These are phyloP conservation scores for Poecile atricapillus DNA, from an alignment of 2,113 vertebrate species.

Conservation along the genomic window DNA sequence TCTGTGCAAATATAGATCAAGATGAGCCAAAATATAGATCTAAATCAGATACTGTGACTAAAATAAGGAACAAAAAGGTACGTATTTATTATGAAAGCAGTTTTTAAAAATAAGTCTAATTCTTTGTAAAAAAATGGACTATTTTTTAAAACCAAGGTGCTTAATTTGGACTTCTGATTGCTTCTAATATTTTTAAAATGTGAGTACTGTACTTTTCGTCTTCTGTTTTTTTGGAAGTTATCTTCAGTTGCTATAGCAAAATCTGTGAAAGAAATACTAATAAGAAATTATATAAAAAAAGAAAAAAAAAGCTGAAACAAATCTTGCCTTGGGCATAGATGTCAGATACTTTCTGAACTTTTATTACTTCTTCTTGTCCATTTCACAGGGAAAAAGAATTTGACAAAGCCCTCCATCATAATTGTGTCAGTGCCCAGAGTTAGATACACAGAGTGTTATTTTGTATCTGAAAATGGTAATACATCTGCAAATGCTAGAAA, in stretches of 20 bases:
- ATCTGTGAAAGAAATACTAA: neutral
- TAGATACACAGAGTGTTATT: neutral
- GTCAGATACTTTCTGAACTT: neutral
- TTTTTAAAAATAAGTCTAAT: neutral
- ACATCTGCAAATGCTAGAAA: neutral
- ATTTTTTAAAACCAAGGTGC: neutral
- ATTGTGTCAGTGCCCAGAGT: neutral
- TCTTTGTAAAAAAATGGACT: neutral
- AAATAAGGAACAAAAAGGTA: neutral
- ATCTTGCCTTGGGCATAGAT: neutral
- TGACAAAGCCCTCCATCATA: neutral
- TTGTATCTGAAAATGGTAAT: neutral
- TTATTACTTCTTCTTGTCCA: neutral
- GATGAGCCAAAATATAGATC: neutral
- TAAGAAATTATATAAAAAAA: neutral
- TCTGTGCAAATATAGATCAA: neutral
- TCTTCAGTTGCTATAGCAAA: neutral
- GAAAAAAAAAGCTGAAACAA: too few relatives aligned
- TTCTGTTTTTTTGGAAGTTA: neutral
- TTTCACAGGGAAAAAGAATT: neutral
- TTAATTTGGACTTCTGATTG: neutral
- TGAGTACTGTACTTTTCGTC: neutral
- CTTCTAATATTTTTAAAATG: neutral
- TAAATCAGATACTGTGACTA: neutral
- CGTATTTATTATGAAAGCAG: neutral